A percentile compares a stretch with the other conserved stretches of the same genome.
Conservation (phyloP, 1,140 invertebrate species). For the Acyrthosiphon pisum region DNA sequence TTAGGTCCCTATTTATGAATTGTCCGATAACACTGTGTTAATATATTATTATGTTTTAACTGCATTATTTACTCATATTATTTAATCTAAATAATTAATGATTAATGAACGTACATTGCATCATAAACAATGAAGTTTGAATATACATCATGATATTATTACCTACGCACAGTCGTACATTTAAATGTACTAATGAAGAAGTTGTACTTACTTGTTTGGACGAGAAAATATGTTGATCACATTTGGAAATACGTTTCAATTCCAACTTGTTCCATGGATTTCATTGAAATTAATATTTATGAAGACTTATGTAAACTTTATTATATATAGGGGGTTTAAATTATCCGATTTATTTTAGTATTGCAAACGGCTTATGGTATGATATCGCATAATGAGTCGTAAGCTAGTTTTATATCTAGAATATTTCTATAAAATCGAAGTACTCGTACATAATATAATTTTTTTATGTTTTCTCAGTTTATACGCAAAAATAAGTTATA, state of each 20-base stretch:
- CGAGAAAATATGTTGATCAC: conserved; percentile 37
- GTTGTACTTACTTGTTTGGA: not conserved
- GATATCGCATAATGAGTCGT: not conserved
- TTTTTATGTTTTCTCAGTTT: not conserved
- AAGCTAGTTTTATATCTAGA: not conserved
- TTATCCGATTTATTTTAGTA: conserved; percentile 1
- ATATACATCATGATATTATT: not conserved
- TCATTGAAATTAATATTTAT: conserved; percentile 25
- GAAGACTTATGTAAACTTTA: conserved; percentile 4
- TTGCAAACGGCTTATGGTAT: not conserved
- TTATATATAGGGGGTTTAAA: not conserved
- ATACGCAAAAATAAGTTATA: not conserved
- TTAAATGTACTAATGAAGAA: not conserved
- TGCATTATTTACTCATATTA: not conserved
- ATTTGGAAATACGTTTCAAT: conserved; percentile 14
- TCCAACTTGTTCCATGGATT: not conserved
- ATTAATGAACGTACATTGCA: not conserved
- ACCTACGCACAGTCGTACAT: not conserved
- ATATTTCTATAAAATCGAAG: not conserved
- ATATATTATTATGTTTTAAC: not conserved
- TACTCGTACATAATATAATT: not conserved
- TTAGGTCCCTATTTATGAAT: not conserved
- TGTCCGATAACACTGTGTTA: not conserved
- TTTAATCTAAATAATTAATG: not conserved
- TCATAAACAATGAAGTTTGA: not conserved